phyloP scores from a whole-genome alignment of 2,888 invertebrate species.

The Alentia gelatinosa region DNA sequence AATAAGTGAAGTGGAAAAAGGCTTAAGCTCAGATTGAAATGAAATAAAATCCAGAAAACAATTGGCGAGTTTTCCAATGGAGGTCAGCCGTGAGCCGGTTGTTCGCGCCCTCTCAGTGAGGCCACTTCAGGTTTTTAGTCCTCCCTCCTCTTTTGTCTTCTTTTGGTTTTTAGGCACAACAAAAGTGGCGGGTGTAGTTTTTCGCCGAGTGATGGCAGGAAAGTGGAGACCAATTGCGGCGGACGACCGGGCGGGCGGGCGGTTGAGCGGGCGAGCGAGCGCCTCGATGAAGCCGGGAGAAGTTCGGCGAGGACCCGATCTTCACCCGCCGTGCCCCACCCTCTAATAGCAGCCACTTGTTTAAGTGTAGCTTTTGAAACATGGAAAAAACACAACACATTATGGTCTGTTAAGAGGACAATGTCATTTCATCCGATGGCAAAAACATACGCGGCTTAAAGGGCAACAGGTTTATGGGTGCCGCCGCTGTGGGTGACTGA shows the following conservation, averaged over 20 bases:
- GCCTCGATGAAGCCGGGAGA: too few relatives aligned
- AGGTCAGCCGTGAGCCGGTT: background rate
- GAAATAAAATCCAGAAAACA: background rate
- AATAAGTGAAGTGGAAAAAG: background rate
- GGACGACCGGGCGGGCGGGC: background rate
- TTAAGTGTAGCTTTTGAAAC: background rate
- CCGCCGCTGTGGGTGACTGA: background rate
- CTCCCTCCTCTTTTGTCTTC: background rate
- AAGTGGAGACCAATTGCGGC: background rate
- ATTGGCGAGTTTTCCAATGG: background rate
- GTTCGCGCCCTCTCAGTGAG: background rate
- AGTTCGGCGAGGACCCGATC: too few relatives aligned
- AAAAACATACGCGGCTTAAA: conserved; percentile 1
- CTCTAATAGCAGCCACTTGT: background rate
- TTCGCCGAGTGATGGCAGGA: background rate
- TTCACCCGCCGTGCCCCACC: too few relatives aligned
- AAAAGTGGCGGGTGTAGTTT: background rate
- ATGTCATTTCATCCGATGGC: background rate
- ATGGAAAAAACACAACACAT: background rate
- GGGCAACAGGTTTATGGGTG: background rate
- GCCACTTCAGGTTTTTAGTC: background rate
- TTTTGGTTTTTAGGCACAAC: background rate
- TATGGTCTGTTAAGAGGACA: conserved; percentile 1
- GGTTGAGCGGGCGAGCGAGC: too few relatives aligned
- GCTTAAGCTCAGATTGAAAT: background rate